Conservation (phyloP, 2,797 vertebrate genomes). For the Anabas testudineus region DNA sequence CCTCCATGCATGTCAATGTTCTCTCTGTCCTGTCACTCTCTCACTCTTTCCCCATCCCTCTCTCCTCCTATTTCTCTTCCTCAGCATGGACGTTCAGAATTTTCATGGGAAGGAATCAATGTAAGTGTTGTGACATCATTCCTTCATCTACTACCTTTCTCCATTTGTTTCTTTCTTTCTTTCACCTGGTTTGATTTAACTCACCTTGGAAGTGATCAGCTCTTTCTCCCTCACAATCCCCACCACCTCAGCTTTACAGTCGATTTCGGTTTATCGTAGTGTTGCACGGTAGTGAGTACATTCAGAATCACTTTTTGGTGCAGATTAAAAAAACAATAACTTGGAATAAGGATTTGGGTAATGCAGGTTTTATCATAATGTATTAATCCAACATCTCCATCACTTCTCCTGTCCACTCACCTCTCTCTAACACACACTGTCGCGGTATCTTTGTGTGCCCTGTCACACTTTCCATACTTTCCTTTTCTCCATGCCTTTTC, state of each 20-base stretch:
- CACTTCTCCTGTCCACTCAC: slow-evolving; percentile 77
- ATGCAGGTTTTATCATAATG: slow-evolving; percentile 59
- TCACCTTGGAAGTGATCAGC: slow-evolving; percentile 71
- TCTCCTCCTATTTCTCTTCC: slow-evolving; percentile 77
- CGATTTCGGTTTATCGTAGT: slow-evolving; percentile 57
- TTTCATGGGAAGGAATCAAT: slow-evolving; percentile 99
- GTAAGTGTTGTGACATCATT: slow-evolving; percentile 89
- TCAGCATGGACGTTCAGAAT: slow-evolving; percentile 97
- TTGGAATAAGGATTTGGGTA: slow-evolving; percentile 53
- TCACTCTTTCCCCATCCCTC: slow-evolving; percentile 65
- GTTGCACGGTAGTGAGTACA: slow-evolving; percentile 72
- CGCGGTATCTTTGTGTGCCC: slow-evolving; percentile 80
- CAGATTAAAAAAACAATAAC: slow-evolving; percentile 30
- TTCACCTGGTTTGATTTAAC: slow-evolving; percentile 66
- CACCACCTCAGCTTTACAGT: slow-evolving; percentile 60
- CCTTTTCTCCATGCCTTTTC: slow-evolving; percentile 47
- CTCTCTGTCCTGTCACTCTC: slow-evolving; percentile 76
- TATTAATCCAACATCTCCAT: slow-evolving; percentile 78
- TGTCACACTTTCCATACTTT: slow-evolving; percentile 72
- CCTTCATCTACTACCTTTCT: slow-evolving; percentile 68
- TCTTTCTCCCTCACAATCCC: slow-evolving; percentile 46
- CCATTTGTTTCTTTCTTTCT: slow-evolving; percentile 48
- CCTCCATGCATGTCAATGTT: slow-evolving; percentile 65
- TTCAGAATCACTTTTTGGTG: slow-evolving; percentile 42
- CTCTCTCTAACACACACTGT: slow-evolving; percentile 84